Percentiles rank a stretch among this genome's conserved stretches.
These are phyloP conservation scores for Tetranychus piercei DNA, from an alignment of 2,888 invertebrate genomes.

Conservation along the genomic window DNA sequence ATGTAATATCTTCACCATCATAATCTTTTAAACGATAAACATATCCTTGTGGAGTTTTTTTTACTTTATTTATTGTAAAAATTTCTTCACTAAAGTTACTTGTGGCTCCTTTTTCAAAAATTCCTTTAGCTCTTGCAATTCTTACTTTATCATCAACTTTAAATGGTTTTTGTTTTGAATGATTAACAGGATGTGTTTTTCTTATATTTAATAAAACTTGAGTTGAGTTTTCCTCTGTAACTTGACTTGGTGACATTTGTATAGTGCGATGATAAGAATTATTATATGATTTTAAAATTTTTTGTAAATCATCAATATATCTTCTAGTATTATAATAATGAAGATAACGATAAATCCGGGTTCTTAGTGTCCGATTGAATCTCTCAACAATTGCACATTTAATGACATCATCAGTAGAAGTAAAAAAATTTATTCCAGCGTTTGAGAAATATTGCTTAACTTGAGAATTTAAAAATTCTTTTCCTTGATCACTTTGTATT, in stretches of 20 bases:
- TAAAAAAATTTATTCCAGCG: constrained; percentile 22
- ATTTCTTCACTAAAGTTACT: neutral
- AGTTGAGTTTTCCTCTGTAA: neutral
- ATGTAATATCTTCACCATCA: neutral
- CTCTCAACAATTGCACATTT: neutral
- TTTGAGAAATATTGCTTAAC: constrained; percentile 6
- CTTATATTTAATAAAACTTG: neutral
- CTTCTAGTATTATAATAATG: constrained; percentile 23
- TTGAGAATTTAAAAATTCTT: constrained; percentile 25
- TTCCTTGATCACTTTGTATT: constrained; percentile 26
- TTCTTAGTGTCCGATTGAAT: constrained; percentile 24
- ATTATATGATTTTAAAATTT: constrained; percentile 12
- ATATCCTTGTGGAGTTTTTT: neutral
- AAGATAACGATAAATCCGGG: constrained; percentile 28
- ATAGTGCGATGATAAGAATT: constrained; percentile 13
- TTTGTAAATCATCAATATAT: constrained; percentile 23
- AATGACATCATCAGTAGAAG: constrained; percentile 28
- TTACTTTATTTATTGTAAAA: neutral
- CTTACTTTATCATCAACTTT: neutral
- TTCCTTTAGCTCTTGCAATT: neutral
- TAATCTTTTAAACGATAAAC: neutral
- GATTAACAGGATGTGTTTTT: neutral
- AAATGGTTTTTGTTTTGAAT: neutral
- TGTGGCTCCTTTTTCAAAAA: neutral
- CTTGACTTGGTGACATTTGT: constrained; percentile 9